Percentiles rank a stretch among this genome's conserved stretches.
phyloP scores from a whole-genome alignment of 2,888 invertebrate species.

The Sympetrum striolatum region DNA sequence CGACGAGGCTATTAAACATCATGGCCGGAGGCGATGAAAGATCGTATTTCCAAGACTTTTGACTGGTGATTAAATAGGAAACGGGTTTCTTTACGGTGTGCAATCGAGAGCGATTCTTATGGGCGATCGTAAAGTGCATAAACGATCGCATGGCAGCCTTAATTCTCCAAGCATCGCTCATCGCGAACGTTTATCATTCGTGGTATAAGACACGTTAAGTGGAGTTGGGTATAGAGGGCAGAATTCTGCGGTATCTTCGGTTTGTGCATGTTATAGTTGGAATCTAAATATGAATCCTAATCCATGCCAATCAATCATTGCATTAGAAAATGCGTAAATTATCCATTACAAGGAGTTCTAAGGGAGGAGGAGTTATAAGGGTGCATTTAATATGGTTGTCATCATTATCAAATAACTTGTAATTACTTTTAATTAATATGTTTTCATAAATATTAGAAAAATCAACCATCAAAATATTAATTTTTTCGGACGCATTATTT shows the following conservation, averaged over 20 bases:
- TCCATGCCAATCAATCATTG: background rate
- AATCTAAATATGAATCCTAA: no score
- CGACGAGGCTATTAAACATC: background rate
- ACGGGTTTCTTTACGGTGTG: background rate
- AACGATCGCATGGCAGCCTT: background rate
- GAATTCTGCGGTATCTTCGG: background rate
- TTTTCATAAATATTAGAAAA: no score
- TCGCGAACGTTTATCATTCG: background rate
- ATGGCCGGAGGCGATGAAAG: background rate
- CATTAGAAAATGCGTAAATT: background rate
- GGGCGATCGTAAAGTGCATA: background rate
- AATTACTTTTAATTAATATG: no score
- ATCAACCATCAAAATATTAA: no score
- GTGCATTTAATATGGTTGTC: no score
- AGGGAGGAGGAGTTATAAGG: background rate
- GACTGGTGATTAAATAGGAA: background rate
- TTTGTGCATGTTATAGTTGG: no score
- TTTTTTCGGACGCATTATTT: no score
- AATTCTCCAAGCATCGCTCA: background rate
- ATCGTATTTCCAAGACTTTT: background rate
- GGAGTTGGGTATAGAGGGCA: background rate
- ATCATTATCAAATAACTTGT: no score
- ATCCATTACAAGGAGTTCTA: background rate
- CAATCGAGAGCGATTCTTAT: background rate
- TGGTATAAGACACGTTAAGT: background rate